Evolutionary conservation across 2,113 vertebrate genomes (phyloP).

Genomic region (Rhinolophus ferrumequinum): DNA sequence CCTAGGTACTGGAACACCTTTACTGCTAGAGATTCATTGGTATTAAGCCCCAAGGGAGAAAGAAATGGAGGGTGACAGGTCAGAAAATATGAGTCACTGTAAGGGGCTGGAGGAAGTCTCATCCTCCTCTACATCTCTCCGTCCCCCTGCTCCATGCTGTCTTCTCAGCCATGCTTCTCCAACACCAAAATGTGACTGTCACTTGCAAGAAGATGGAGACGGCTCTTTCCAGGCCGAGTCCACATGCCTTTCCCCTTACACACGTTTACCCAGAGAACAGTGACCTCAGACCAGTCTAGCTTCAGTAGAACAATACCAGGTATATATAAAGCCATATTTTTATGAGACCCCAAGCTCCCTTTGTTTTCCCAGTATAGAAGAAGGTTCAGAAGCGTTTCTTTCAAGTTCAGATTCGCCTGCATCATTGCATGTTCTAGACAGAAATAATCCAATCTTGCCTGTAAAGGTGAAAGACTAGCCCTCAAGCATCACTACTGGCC

Average conservation of each 20-base stretch:
- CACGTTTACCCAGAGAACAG: neutral
- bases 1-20: neutral
- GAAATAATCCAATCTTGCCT: constrained; percentile 31
- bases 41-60: neutral
- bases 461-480: neutral
- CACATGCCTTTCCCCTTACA: neutral
- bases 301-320: neutral
- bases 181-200: neutral
- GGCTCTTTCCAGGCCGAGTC: neutral
- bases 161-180: neutral
- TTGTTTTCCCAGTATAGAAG: neutral
- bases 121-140: neutral
- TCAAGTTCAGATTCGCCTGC: neutral
- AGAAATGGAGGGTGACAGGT: neutral
- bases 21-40: neutral
- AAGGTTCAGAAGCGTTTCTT: neutral
- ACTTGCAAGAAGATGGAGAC: neutral
- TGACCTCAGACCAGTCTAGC: neutral
- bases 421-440: neutral
- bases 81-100: neutral
- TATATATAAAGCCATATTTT: neutral
- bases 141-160: too few species aligned
- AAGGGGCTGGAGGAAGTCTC: neutral
- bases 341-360: neutral
- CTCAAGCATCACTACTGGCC: neutral